Base-by-base conservation (phyloP, 2,113 vertebrate species). In the Chrysemys picta region DNA sequence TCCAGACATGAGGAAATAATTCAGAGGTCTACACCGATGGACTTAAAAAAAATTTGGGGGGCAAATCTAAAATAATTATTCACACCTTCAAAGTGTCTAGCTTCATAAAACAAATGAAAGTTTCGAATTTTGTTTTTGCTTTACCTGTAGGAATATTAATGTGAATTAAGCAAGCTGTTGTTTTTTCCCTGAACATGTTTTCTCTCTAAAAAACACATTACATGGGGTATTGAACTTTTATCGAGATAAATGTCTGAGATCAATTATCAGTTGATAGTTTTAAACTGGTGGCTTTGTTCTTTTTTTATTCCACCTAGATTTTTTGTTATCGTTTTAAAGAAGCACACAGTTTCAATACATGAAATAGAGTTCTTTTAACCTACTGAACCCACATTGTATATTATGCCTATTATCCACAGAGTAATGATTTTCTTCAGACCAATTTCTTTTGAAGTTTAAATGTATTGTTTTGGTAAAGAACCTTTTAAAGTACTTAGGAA, bases 201-300 rank as follows among this genome's bases (percentile, higher is more conserved):
- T 45, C 14, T n/a, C 82, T 21, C 25, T 78, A 47, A 78, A 80
- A 87, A 83, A 69, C 22, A 27, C n/a, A 2, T 10, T 62, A 62
- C 27, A 31, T 62, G n/a, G 13, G 88, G 6, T 75, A 22, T 84
- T 9, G 29, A n/a, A 62, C 24, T 5, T 49, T 65, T 22, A 53
- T 42, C 72, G 24, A 42, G 3, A 29, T 78, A 45, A 75, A 80
- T 29, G 16, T 35, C 27, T 84, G 31, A 56, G 56, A 25, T 78
- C 27, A 93, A 0, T 35, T 4, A 1, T 72, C 80, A 62, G 57
- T 31, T 62, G 27, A 82, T 17, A 45, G 78, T 82, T 93, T 87
- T 45, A 14, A 59, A 83, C 53, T 52, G 27, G 4, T 0, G 0
- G 1, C 9, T 22, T 72, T 72, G 17, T 5, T 22, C 21, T 5